Evolutionary conservation across 1,140 invertebrate species (phyloP).

Genomic region (Drosophila repleta): DNA sequence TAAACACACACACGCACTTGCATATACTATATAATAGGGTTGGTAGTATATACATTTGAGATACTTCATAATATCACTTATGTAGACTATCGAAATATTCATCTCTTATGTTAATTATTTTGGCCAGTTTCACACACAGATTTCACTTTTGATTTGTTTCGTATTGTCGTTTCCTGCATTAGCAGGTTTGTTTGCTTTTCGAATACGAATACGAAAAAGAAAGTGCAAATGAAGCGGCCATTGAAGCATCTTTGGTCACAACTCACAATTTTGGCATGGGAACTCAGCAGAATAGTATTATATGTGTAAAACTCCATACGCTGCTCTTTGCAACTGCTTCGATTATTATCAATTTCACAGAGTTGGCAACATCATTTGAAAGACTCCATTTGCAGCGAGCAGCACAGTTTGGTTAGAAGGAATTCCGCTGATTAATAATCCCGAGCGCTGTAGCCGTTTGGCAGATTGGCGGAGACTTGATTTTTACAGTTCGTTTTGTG

Average conservation of each 20-base stretch:
- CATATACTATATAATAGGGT: too few species aligned
- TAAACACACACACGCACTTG: too few species aligned
- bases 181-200: constrained; percentile 6
- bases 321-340: background rate
- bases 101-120: background rate
- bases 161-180: constrained; percentile 4
- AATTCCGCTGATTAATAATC: constrained; percentile 5
- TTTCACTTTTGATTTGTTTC: constrained; percentile 23
- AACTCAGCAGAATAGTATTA: constrained; percentile 1
- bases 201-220: constrained; percentile 3
- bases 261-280: background rate
- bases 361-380: constrained; percentile 5
- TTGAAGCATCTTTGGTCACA: constrained; percentile 3
- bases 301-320: constrained; percentile 2
- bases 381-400: constrained; percentile 10
- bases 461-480: background rate
- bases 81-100: background rate
- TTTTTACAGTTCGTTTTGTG: constrained; percentile 19
- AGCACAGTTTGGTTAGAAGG: constrained; percentile 1
- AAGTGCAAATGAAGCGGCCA: constrained; percentile 5
- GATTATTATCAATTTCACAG: constrained; percentile 11
- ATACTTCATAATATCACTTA: background rate
- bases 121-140: constrained; percentile 1
- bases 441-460: constrained; percentile 11
- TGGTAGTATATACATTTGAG: too few species aligned